Base-by-base conservation (phyloP, 2,888 invertebrate genomes). In the Halictus quadricinctus region DNA sequence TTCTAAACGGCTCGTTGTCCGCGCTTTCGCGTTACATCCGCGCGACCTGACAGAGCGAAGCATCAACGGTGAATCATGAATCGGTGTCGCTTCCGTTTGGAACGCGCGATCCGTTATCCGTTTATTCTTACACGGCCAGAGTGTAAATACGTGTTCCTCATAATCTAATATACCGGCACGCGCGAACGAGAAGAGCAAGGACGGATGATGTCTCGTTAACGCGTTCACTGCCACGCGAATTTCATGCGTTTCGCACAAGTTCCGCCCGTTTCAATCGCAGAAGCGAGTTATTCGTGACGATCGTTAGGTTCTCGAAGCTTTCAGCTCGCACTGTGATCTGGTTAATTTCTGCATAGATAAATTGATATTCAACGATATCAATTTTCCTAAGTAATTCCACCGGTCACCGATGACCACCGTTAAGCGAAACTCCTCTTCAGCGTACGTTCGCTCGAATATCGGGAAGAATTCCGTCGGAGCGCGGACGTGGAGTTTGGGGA, bases 51-150 rank as follows among this genome's bases (percentile, higher is more conserved):
- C 73, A 69, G 36, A 21, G 25, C 41, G 64, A 25, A 72, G 66
- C 25, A 29, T n/a, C 66, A 73, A 29, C 41, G 50, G n/a, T 43
- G 54, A 54, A 50, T 48, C 66, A 54, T 43, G 46, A 77, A 60
- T 73, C 48, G 73, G 66, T 46, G 72, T 25, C 76, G 78, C 48
- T 79, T 85, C 84, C 83, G 83, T 76, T 79, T 21, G 29, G 60
- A 48, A 78, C 58, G 66, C 58, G 58, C 85, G 81, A 50, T 58
- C 86, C 86, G 86, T 86, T 86, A 84, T 84, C 64, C 81, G 83
- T 60, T 76, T 70, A 64, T 83, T 77, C 73, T 83, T 74, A 48
- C 64, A 58, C 64, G 66, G 72, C 69, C 70, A 21, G 80, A 83
- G 79, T 36, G 72, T 25, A 36, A 66, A 15, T 74, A 81, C 79